These are phyloP conservation scores for Halyomorpha halys DNA, from an alignment of 1,140 invertebrate species.

Conservation along the genomic window DNA sequence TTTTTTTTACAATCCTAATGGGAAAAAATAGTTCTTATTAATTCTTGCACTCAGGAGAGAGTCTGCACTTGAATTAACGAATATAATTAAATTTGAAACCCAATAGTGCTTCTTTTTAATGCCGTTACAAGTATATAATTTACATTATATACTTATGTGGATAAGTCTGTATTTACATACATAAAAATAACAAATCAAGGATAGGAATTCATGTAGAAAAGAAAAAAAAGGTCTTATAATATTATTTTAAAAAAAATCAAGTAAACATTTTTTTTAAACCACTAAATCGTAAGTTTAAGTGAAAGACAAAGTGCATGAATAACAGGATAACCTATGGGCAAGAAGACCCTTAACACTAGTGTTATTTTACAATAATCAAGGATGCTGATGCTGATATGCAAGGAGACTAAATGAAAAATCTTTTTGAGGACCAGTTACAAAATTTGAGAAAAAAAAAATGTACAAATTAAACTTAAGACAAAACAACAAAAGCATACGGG, in stretches of 20 bases:
- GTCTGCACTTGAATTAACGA: too few relatives aligned
- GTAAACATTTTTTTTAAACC: not conserved
- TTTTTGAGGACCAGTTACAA: not conserved
- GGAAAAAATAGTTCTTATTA: too few relatives aligned
- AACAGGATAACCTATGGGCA: constrained; percentile 4
- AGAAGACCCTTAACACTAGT: not conserved
- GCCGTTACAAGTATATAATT: too few relatives aligned
- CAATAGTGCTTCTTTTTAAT: too few relatives aligned
- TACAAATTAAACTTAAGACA: constrained; percentile 8
- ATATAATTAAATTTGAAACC: too few relatives aligned
- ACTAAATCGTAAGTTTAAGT: not conserved
- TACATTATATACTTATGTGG: too few relatives aligned
- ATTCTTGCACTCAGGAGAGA: too few relatives aligned
- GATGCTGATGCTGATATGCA: constrained; percentile 16
- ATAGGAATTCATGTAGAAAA: not conserved
- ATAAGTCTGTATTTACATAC: too few relatives aligned
- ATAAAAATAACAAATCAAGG: not conserved
- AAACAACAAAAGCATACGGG: constrained; percentile 8
- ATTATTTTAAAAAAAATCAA: not conserved
- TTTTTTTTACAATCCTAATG: too few relatives aligned
- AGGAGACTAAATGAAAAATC: constrained; percentile 15
- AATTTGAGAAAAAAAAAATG: constrained; percentile 1
- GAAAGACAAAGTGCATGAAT: constrained; percentile 6
- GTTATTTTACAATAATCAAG: constrained; percentile 4
- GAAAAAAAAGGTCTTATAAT: not conserved